Percentiles rank a stretch among this genome's conserved stretches.
phyloP scores from a whole-genome alignment of 2,113 vertebrate genomes.

The Hippocampus mohnikei region DNA sequence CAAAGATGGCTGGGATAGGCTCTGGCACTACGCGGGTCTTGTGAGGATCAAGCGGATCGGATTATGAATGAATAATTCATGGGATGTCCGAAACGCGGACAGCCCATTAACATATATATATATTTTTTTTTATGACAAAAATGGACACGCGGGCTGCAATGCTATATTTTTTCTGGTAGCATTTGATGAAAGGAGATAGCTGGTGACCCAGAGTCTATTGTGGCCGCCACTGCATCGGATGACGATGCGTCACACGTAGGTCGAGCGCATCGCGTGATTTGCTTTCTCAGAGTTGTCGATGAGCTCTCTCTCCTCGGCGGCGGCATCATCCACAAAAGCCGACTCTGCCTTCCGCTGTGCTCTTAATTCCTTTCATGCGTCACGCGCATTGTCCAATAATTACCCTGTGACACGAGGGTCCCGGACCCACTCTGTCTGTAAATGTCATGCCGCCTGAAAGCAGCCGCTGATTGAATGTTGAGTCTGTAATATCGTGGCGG shows the following conservation, averaged over 20 bases:
- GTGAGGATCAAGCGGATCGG: too few species aligned
- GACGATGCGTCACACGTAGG: not conserved
- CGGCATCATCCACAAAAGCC: not conserved
- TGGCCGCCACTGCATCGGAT: not conserved
- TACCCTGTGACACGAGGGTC: constrained; percentile 4
- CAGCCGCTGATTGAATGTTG: constrained; percentile 21
- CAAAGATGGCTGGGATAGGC: too few species aligned
- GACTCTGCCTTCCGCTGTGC: not conserved
- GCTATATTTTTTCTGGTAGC: not conserved
- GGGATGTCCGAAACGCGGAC: too few species aligned
- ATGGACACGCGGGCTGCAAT: too few species aligned
- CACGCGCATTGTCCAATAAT: constrained; percentile 17
- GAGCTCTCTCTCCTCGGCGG: not conserved
- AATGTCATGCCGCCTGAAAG: constrained; percentile 20
- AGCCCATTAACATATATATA: too few species aligned
- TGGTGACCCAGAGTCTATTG: too few species aligned
- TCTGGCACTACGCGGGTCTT: too few species aligned
- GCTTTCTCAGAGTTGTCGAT: not conserved
- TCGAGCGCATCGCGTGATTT: not conserved
- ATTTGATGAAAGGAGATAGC: too few species aligned
- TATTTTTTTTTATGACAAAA: too few species aligned
- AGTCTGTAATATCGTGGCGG: constrained; percentile 4
- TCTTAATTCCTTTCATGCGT: constrained; percentile 14
- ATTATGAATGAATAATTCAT: too few species aligned
- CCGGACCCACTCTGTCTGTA: not conserved